Percentiles rank a stretch among this genome's conserved stretches.
phyloP scores from a whole-genome alignment of 2,888 invertebrate genomes.

The Epirrita christyi region DNA sequence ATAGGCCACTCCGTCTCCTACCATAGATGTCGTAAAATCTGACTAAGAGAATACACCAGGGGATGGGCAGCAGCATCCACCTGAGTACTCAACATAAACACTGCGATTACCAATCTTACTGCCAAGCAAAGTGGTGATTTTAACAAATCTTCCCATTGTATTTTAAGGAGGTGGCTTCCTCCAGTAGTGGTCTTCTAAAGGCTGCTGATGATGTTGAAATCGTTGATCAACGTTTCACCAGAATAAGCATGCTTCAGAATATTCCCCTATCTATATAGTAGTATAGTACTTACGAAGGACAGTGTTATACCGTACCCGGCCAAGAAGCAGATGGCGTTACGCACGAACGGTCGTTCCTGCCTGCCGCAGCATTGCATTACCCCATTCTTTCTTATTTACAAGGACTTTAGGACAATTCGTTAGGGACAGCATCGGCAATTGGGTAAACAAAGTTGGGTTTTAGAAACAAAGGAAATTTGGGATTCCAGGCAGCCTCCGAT shows the following conservation, averaged over 20 bases:
- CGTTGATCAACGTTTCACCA: background rate
- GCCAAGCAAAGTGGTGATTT: too few relatives aligned
- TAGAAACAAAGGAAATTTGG: conserved; percentile 15
- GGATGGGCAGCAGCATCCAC: too few relatives aligned
- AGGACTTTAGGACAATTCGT: conserved; percentile 44
- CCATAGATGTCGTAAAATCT: too few relatives aligned
- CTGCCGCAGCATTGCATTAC: conserved; percentile 49
- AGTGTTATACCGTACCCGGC: conserved; percentile 36
- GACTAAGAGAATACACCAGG: too few relatives aligned
- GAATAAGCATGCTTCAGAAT: conserved; percentile 26
- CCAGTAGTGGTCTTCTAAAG: too few relatives aligned
- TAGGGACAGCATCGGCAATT: conserved; percentile 18
- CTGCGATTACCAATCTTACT: too few relatives aligned
- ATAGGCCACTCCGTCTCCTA: too few relatives aligned
- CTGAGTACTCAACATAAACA: too few relatives aligned
- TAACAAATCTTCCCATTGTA: too few relatives aligned
- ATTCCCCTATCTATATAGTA: conserved; percentile 24
- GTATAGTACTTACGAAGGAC: conserved; percentile 21
- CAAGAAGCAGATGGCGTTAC: conserved; percentile 52
- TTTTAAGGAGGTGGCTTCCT: too few relatives aligned
- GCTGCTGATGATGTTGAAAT: too few relatives aligned
- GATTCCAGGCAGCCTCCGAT: background rate
- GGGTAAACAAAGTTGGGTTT: conserved; percentile 22
- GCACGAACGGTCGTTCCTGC: conserved; percentile 49
- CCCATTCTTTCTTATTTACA: conserved; percentile 55